A percentile compares a stretch with the other conserved stretches of the same genome.
Evolutionary conservation across 2,113 vertebrate species (phyloP).

Genomic region (Cryptotis parvus): DNA sequence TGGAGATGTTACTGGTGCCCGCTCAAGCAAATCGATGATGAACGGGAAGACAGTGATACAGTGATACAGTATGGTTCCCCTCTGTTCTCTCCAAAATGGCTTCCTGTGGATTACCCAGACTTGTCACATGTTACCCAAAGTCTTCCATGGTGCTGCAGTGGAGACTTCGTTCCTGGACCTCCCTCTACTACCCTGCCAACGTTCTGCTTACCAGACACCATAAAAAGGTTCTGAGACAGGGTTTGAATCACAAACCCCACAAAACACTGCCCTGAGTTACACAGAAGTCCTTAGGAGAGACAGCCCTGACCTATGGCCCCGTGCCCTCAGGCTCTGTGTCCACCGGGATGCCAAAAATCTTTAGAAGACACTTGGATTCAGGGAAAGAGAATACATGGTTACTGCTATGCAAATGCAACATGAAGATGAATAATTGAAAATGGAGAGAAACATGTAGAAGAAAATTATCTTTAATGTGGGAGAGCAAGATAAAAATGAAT

Average conservation of each 20-base stretch:
- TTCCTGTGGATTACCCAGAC: no score
- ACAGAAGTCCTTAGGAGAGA: not conserved
- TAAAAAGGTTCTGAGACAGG: not conserved
- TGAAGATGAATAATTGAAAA: not conserved
- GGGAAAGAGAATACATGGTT: not conserved
- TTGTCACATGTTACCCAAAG: not conserved
- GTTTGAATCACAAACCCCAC: not conserved
- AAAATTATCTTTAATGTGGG: not conserved
- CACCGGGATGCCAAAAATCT: not conserved
- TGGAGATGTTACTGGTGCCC: no score
- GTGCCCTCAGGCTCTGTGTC: no score
- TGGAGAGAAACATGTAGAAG: not conserved
- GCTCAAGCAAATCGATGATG: no score
- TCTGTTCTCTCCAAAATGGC: no score
- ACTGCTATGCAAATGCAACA: not conserved
- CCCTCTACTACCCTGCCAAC: not conserved
- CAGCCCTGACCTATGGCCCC: rapidly evolving
- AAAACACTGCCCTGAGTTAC: not conserved
- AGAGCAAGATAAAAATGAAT: no score
- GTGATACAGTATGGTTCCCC: no score
- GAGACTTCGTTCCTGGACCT: not conserved
- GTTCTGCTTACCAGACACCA: not conserved
- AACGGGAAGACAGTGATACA: no score
- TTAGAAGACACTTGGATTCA: not conserved
- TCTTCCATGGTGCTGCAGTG: not conserved